A percentile compares a stretch with the other conserved stretches of the same genome.
Conservation (phyloP, 2,113 vertebrate species). For the Microcebus lehilahytsara region DNA sequence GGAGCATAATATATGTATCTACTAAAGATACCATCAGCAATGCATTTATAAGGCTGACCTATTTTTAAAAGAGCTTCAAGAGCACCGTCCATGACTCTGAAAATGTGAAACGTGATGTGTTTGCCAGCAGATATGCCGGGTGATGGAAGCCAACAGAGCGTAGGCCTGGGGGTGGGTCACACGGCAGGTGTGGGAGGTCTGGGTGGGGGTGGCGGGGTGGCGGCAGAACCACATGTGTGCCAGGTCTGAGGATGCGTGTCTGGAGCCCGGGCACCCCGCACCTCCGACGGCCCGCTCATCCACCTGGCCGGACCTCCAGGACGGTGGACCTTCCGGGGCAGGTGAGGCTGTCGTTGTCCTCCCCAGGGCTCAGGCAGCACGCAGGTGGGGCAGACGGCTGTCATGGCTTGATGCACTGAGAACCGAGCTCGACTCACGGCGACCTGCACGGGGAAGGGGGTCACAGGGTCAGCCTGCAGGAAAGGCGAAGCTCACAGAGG, state of each 20-base stretch:
- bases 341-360: accelerated
- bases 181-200: background rate
- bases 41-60: background rate
- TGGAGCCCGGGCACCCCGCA: background rate
- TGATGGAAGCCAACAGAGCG: accelerated
- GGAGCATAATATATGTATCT: accelerated
- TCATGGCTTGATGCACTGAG: accelerated
- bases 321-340: accelerated
- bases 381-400: accelerated
- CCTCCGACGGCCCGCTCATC: background rate
- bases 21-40: background rate
- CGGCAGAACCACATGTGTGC: accelerated
- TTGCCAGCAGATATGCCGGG: background rate
- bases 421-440: background rate
- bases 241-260: background rate
- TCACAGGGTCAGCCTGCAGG: background rate
- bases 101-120: background rate
- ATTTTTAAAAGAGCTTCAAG: background rate
- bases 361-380: background rate
- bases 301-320: background rate
- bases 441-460: background rate
- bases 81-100: background rate
- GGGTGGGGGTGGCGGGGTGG: background rate
- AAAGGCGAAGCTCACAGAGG: background rate
- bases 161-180: background rate